phyloP scores from a whole-genome alignment of 2,888 invertebrate species.

The Sclerodermus sp. region DNA sequence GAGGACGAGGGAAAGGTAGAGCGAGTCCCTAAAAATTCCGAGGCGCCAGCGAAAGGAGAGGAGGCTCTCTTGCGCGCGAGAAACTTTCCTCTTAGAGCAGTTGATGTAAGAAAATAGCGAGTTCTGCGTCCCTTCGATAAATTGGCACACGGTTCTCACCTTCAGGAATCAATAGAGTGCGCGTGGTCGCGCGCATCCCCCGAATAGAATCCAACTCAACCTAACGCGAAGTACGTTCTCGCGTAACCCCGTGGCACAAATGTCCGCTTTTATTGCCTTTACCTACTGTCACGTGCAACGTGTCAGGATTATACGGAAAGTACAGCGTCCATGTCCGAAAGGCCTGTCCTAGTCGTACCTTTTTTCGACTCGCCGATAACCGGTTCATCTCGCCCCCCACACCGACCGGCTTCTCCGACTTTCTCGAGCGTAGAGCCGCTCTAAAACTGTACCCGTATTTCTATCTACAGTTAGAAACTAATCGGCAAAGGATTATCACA shows the following conservation, averaged over 20 bases:
- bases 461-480: conserved; percentile 42
- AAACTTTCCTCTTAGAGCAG: no score
- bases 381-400: conserved; percentile 30
- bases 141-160: conserved; percentile 35
- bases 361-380: conserved; percentile 33
- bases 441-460: conserved; percentile 38
- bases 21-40: not conserved
- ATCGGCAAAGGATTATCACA: conserved; percentile 48
- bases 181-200: conserved; percentile 40
- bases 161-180: conserved; percentile 41
- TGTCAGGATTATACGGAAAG: conserved; percentile 18
- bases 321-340: conserved; percentile 22
- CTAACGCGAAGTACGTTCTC: no score
- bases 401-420: conserved; percentile 21
- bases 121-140: conserved; percentile 25
- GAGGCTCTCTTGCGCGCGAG: no score
- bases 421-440: conserved; percentile 29
- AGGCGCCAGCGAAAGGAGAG: no score
- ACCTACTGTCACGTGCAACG: conserved; percentile 14
- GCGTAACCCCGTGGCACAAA: not conserved
- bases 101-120: not conserved
- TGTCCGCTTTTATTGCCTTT: conserved; percentile 9
- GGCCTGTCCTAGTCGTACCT: conserved; percentile 30
- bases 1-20: not conserved
- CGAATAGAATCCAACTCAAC: no score